These are phyloP conservation scores for Drosophila subobscura DNA, from an alignment of 1,140 invertebrate species.

Conservation along the genomic window DNA sequence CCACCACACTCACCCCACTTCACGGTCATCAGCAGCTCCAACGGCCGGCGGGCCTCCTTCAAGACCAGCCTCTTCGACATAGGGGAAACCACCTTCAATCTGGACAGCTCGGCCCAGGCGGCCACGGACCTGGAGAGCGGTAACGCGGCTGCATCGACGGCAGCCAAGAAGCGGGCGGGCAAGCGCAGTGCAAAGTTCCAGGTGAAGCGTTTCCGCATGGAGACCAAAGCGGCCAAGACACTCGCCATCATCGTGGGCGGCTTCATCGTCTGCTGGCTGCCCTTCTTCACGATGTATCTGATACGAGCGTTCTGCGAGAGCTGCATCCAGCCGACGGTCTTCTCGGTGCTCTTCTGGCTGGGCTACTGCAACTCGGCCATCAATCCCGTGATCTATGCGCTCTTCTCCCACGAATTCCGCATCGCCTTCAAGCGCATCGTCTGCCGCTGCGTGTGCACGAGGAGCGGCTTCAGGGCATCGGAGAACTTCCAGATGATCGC, in stretches of 20 bases:
- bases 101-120: constrained; percentile 39
- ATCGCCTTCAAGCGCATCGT: constrained; percentile 92
- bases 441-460: constrained; percentile 85
- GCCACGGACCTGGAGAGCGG: constrained; percentile 48
- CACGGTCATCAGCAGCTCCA: constrained; percentile 62
- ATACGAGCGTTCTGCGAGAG: constrained; percentile 88
- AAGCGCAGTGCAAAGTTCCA: constrained; percentile 84
- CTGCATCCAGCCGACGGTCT: constrained; percentile 89
- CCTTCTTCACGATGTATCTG: constrained; percentile 95
- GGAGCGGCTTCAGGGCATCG: constrained; percentile 79
- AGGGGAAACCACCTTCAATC: constrained; percentile 75
- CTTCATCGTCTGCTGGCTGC: constrained; percentile 95
- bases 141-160: constrained; percentile 40
- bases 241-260: constrained; percentile 95
- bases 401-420: constrained; percentile 93
- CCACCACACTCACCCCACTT: constrained; percentile 85
- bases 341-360: constrained; percentile 94
- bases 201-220: constrained; percentile 88
- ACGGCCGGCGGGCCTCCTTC: constrained; percentile 61
- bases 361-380: constrained; percentile 96
- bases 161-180: constrained; percentile 83
- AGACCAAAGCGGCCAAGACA: constrained; percentile 95
- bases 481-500: constrained; percentile 83
- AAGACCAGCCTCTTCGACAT: constrained; percentile 79
- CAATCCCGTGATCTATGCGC: constrained; percentile 94